Evolutionary conservation across 2,113 vertebrate genomes (phyloP).

Genomic region (Thymallus thymallus): DNA sequence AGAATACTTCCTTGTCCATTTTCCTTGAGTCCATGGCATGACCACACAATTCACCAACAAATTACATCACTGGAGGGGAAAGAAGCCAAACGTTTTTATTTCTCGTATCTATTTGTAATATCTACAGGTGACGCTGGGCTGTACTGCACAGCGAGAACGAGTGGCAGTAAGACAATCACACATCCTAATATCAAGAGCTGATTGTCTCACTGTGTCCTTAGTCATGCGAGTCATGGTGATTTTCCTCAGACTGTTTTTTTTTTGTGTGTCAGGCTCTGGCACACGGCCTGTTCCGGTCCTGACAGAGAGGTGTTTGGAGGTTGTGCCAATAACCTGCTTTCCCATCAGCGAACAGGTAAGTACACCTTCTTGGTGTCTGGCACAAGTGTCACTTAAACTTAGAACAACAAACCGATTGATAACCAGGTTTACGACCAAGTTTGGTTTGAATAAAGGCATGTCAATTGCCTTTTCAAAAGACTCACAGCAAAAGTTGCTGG

Average conservation of each 20-base stretch:
- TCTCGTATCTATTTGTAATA: neutral
- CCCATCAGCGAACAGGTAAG: conserved; percentile 82
- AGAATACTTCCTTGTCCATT: neutral
- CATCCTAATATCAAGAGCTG: conserved; percentile 49
- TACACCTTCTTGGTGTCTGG: too few species aligned
- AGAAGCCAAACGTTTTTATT: too few species aligned
- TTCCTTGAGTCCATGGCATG: too few species aligned
- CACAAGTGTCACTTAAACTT: too few species aligned
- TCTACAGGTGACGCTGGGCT: conserved; percentile 91
- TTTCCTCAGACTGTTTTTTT: neutral
- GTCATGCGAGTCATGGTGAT: too few species aligned
- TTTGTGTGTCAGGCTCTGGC: conserved; percentile 83
- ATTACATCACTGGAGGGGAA: too few species aligned
- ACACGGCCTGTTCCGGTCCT: conserved; percentile 88
- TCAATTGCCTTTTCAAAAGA: conserved; percentile 66
- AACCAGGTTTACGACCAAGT: neutral
- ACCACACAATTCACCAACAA: too few species aligned
- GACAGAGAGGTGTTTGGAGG: conserved; percentile 97
- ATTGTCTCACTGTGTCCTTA: too few species aligned
- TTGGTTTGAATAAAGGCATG: neutral
- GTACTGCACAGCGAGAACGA: conserved; percentile 87
- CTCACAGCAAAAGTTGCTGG: conserved; percentile 90
- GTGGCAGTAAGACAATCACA: conserved; percentile 88
- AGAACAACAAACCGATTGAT: neutral
- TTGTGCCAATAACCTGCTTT: conserved; percentile 93